Evolutionary conservation across 2,113 vertebrate species (phyloP).

Genomic region (Noturus placidus): DNA sequence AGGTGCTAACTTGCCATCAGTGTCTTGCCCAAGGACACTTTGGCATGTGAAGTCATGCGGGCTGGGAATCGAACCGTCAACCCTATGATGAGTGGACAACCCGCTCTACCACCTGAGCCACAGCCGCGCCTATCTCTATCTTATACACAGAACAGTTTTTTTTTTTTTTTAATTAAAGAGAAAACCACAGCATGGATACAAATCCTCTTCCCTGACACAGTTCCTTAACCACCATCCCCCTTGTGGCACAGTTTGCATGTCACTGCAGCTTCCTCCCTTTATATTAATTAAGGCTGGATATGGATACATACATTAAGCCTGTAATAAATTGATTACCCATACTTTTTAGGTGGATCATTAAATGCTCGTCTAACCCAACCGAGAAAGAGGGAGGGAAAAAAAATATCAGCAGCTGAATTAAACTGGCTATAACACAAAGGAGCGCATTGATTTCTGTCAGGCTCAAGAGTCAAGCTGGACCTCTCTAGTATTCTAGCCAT

Average conservation of each 20-base stretch:
- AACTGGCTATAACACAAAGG: constrained; percentile 62
- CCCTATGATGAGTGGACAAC: too few relatives aligned
- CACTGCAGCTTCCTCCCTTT: constrained; percentile 51
- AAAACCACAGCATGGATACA: constrained; percentile 12
- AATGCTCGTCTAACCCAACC: constrained; percentile 65
- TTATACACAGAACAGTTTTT: neutral
- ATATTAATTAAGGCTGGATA: constrained; percentile 72
- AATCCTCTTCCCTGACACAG: constrained; percentile 2
- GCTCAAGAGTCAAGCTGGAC: constrained; percentile 57
- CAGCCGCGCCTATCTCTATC: neutral
- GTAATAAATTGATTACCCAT: constrained; percentile 72
- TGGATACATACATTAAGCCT: constrained; percentile 74
- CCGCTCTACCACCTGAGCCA: too few relatives aligned
- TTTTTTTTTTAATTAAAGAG: neutral
- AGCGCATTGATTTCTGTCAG: constrained; percentile 71
- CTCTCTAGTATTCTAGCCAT: constrained; percentile 56
- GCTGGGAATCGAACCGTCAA: too few relatives aligned
- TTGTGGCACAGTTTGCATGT: constrained; percentile 28
- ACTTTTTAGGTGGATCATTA: constrained; percentile 65
- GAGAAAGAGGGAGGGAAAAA: constrained; percentile 27
- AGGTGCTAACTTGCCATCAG: too few relatives aligned
- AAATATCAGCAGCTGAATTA: constrained; percentile 58
- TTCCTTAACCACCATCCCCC: constrained; percentile 12
- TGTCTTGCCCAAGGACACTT: too few relatives aligned
- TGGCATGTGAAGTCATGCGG: too few relatives aligned